Conservation (phyloP, 1,140 invertebrate species). For the Helicoverpa zea region DNA sequence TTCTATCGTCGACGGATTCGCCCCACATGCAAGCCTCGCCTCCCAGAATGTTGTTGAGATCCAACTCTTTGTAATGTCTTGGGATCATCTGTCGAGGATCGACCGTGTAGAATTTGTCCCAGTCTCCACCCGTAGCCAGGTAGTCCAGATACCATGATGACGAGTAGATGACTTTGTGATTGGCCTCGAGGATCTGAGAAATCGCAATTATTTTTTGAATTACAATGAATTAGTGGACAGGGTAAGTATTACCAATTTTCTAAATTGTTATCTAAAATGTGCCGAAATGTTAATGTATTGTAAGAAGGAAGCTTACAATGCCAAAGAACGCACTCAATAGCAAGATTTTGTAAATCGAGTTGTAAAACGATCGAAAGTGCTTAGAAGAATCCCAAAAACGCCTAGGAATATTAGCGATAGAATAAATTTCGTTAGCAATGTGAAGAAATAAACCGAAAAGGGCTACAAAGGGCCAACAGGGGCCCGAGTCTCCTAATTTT, state of each 20-base stretch:
- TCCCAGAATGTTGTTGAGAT: conserved; percentile 17
- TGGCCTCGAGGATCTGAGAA: not conserved
- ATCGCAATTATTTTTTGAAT: no score
- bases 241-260: no score
- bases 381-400: not conserved
- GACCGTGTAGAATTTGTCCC: conserved; percentile 8
- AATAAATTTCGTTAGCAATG: not conserved
- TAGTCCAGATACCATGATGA: conserved; percentile 32
- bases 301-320: no score
- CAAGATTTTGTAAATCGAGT: no score
- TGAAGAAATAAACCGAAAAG: not conserved
- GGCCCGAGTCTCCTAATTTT: no score
- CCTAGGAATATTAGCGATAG: not conserved
- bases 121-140: conserved; percentile 6
- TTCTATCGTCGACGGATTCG: conserved; percentile 20
- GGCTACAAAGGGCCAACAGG: no score
- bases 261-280: no score
- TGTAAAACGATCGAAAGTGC: no score
- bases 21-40: conserved; percentile 35
- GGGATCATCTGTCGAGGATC: conserved; percentile 27
- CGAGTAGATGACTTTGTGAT: conserved; percentile 25
- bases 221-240: no score
- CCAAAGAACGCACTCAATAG: no score
- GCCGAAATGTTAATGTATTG: not conserved
- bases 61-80: not conserved